These are phyloP conservation scores for Platyrinchus mystaceus DNA, from an alignment of 2,797 vertebrate genomes.

Conservation along the genomic window DNA sequence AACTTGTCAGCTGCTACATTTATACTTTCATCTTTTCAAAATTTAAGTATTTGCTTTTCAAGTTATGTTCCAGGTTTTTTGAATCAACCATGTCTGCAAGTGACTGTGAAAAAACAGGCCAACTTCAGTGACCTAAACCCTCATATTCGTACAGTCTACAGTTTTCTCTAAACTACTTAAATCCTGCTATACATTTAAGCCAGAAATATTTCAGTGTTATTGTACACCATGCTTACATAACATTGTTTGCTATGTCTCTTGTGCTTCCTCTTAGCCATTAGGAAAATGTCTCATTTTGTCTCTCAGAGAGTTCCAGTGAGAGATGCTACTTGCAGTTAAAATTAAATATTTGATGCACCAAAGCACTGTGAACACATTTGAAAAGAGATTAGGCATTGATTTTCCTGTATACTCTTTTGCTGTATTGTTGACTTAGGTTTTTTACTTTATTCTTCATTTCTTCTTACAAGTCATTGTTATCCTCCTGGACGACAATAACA, in stretches of 20 bases:
- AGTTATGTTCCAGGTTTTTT: not conserved
- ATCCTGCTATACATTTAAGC: not conserved
- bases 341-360: not conserved
- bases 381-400: not conserved
- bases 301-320: not conserved
- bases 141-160: not conserved
- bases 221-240: not conserved
- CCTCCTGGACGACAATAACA: not conserved
- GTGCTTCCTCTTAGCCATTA: not conserved
- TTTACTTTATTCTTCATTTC: not conserved
- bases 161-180: not conserved
- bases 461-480: not conserved
- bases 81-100: not conserved
- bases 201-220: not conserved
- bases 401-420: not conserved
- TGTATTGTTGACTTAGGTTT: not conserved
- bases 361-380: not conserved
- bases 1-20: not conserved
- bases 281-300: not conserved
- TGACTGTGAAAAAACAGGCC: not conserved
- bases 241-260: not conserved
- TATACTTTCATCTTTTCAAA: not conserved
- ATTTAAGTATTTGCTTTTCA: not conserved
- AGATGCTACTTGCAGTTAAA: not conserved
- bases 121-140: not conserved